Percentiles rank a stretch among this genome's conserved stretches.
Conservation (phyloP, 2,797 vertebrate species). For the Potorous gilbertii region DNA sequence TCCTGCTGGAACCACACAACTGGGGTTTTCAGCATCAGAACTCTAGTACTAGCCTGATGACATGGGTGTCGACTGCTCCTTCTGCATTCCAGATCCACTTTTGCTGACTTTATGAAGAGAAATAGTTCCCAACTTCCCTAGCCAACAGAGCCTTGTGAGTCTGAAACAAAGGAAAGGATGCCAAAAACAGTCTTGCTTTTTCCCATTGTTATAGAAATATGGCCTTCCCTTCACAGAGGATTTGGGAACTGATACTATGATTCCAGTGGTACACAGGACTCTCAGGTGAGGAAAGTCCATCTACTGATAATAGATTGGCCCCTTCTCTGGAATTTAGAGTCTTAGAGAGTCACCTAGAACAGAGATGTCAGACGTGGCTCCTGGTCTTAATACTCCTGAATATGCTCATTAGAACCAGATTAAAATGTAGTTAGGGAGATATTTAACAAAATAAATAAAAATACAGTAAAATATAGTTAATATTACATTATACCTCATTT, state of each 20-base stretch:
- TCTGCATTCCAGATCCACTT: not conserved
- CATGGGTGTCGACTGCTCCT: not conserved
- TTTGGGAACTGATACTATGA: not conserved
- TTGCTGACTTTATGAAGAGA: constrained; percentile 34
- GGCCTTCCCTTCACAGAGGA: constrained; percentile 3
- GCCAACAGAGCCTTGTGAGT: not conserved
- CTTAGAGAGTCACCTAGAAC: not conserved
- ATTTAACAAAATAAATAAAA: not conserved
- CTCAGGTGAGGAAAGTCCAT: not conserved
- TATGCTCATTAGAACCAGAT: not conserved
- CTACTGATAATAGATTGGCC: not conserved
- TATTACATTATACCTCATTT: not conserved
- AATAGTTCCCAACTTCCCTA: constrained; percentile 24
- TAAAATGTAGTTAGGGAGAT: not conserved
- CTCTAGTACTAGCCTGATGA: not conserved
- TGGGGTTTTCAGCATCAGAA: not conserved
- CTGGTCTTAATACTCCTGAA: not conserved
- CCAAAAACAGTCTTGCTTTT: constrained; percentile 48
- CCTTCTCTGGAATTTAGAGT: not conserved
- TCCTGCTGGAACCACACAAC: not conserved
- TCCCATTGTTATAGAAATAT: constrained; percentile 4
- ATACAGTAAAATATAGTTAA: not conserved
- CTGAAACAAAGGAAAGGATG: constrained; percentile 45
- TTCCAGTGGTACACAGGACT: not conserved
- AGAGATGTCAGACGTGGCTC: not conserved